Percentiles rank a stretch among this genome's conserved stretches.
Conservation (phyloP, 2,888 invertebrate species). For the Apodemia zela region DNA sequence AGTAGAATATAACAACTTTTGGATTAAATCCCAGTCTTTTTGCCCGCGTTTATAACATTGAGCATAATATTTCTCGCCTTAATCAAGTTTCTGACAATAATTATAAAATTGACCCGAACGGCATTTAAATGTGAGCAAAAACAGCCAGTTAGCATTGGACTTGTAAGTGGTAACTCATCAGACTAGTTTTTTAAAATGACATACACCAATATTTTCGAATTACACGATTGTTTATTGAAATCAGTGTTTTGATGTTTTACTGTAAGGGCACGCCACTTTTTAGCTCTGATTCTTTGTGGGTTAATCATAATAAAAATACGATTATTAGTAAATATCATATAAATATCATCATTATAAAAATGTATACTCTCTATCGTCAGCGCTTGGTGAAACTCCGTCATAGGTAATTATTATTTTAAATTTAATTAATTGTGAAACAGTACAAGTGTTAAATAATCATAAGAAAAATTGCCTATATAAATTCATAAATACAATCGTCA, state of each 20-base stretch:
- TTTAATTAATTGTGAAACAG: too few relatives aligned
- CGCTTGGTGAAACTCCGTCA: too few relatives aligned
- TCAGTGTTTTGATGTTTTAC: conserved; percentile 5
- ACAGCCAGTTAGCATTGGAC: conserved; percentile 23
- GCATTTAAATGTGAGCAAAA: conserved; percentile 41
- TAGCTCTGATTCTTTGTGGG: not conserved
- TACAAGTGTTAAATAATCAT: too few relatives aligned
- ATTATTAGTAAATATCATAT: not conserved
- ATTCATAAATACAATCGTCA: not conserved
- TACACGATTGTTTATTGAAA: conserved; percentile 25
- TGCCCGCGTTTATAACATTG: conserved; percentile 29
- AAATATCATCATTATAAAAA: not conserved
- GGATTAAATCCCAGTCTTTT: conserved; percentile 24
- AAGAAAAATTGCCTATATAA: too few relatives aligned
- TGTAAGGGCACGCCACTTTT: not conserved
- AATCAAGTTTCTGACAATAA: conserved; percentile 34
- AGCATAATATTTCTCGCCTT: conserved; percentile 24
- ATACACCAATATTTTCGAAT: conserved; percentile 29
- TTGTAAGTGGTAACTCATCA: conserved; percentile 24
- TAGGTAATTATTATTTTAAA: too few relatives aligned
- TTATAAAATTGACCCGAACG: conserved; percentile 41
- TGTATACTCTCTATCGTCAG: too few relatives aligned
- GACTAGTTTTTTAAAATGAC: conserved; percentile 29
- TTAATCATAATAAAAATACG: not conserved
- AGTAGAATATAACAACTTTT: not conserved